Base-by-base conservation (phyloP, 2,888 invertebrate species). In the Protonemura montana region DNA sequence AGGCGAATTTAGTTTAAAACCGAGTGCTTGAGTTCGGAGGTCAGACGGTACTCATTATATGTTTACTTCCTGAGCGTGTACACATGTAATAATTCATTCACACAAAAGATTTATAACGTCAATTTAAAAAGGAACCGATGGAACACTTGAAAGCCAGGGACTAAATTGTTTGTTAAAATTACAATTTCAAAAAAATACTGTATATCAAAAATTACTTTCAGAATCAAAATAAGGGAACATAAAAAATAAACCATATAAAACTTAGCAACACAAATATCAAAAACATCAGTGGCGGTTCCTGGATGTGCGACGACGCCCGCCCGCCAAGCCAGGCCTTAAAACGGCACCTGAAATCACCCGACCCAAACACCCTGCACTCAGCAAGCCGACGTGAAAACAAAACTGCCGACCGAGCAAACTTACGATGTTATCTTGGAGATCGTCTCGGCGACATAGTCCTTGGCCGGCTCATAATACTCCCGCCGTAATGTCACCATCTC, bases 391-490 rank as follows among this genome's bases (percentile, higher is more conserved):
- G 59, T 21, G 21, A 59, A 35, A 59, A 59, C 59, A 59, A 59
- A 59, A 59, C 59, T 21, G 16, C 59, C 59, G 59, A 1, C 59
- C 59, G 13, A 10, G 59, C 59, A 10, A 21, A 59, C 81, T 81
- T 81, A 81, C 30, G 81, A 81, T 21, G 30, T 81, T 0, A 87
- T 59, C 84, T 82, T 85, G 16, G 87, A 80, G 7, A 88, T 41
- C 76, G 82, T 85, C 76, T 86, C 86, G 2, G 93, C 93, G 89
- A 96, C 91, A 91, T 95, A 96, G 90, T 96, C 95, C 91, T 97
- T 97, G 86, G 96, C 92, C 29, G 97, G 97, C 89, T 95, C 94
- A 92, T 97, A 97, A 92, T 97, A 96, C 90, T 96, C 96, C 89
- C 95, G 94, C 87, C 95, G 94, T 86, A 97, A 93, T 84, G 95